These are phyloP conservation scores for Scyliorhinus canicula DNA, from an alignment of 2,797 vertebrate genomes.

Conservation along the genomic window DNA sequence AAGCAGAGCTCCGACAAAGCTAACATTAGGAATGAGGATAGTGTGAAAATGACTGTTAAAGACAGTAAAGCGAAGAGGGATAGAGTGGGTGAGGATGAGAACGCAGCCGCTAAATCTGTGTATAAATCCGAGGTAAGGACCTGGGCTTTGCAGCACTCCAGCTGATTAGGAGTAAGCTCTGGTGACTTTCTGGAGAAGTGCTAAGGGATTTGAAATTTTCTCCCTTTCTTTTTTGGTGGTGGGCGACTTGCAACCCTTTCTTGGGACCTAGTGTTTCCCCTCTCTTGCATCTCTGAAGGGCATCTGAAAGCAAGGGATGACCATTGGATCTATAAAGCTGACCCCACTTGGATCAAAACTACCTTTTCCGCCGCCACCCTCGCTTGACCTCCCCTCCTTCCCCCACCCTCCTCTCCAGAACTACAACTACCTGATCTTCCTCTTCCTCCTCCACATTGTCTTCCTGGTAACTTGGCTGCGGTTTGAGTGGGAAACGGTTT, in stretches of 20 bases:
- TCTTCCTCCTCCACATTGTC: rapidly evolving
- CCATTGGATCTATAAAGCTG: not conserved
- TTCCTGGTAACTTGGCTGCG: rapidly evolving
- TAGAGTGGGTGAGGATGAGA: not conserved
- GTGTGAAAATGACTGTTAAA: not conserved
- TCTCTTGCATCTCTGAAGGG: not conserved
- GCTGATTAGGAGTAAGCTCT: not conserved
- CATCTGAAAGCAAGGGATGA: not conserved
- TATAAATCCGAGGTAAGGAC: not conserved
- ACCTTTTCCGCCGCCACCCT: not conserved
- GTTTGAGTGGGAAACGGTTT: not conserved
- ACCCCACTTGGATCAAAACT: not conserved
- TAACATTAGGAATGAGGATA: not conserved
- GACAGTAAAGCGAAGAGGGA: not conserved
- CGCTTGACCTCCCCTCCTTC: not conserved
- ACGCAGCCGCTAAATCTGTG: not conserved
- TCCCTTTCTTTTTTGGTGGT: not conserved
- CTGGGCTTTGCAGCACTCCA: not conserved
- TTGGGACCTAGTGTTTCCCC: not conserved
- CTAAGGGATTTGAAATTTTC: not conserved
- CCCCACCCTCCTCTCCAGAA: rapidly evolving
- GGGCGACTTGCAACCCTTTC: not conserved
- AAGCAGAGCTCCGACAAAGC: not conserved
- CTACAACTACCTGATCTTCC: rapidly evolving
- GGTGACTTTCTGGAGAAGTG: not conserved